Conservation (phyloP, 2,113 vertebrate genomes). For the Odobenus rosmarus region DNA sequence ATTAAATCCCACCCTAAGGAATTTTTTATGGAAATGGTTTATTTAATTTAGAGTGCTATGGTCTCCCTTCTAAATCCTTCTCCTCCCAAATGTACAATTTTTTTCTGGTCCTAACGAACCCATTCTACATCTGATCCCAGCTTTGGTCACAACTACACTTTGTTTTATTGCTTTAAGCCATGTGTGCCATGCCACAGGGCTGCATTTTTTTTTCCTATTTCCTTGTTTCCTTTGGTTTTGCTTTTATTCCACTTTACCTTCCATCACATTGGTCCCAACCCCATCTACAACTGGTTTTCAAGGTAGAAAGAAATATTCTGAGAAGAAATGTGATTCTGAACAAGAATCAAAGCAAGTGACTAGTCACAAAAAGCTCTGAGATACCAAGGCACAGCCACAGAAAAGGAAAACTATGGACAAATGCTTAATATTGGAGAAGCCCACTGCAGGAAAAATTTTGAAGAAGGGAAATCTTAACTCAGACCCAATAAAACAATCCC, state of each 20-base stretch:
- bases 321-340: constrained; percentile 26
- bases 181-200: neutral
- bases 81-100: neutral
- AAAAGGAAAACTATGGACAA: neutral
- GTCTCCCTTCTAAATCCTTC: neutral
- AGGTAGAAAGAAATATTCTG: neutral
- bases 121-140: neutral
- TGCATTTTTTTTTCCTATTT: neutral
- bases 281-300: neutral
- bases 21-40: neutral
- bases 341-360: neutral
- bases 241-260: constrained; percentile 1
- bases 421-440: neutral
- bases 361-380: neutral
- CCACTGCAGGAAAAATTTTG: neutral
- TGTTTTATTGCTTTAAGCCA: neutral
- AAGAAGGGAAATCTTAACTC: neutral
- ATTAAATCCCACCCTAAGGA: constrained; percentile 7
- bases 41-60: neutral
- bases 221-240: neutral
- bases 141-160: neutral
- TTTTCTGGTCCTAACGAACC: neutral
- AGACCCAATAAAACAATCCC: neutral
- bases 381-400: neutral
- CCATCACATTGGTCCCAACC: neutral